These are phyloP conservation scores for Cephalopterus ornatus DNA, from an alignment of 2,113 vertebrate genomes.

Conservation along the genomic window DNA sequence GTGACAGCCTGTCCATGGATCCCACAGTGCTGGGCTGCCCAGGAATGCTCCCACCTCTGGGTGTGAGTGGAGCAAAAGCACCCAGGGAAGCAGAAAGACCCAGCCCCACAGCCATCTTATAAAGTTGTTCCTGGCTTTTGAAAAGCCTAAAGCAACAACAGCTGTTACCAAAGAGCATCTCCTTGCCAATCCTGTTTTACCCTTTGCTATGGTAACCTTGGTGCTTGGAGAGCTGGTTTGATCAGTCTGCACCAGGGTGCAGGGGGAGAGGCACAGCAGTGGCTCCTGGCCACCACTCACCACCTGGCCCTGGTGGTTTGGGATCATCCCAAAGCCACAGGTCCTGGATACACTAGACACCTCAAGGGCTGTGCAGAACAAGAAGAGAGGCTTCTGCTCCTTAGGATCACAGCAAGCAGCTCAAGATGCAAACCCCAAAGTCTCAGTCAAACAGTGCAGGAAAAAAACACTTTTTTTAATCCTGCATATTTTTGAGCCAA, in stretches of 20 bases:
- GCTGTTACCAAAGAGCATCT: background rate
- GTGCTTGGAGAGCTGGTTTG: background rate
- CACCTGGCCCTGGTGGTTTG: background rate
- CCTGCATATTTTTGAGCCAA: background rate
- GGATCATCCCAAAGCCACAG: background rate
- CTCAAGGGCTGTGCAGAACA: background rate
- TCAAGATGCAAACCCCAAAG: background rate
- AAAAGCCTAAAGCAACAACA: background rate
- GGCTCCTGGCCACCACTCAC: accelerated
- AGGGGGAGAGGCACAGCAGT: too few species aligned
- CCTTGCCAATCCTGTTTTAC: background rate
- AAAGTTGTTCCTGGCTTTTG: background rate
- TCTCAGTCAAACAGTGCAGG: background rate
- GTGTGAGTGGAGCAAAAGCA: too few species aligned
- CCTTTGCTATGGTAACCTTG: accelerated
- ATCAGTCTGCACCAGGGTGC: background rate
- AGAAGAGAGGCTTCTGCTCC: background rate
- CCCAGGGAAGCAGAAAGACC: too few species aligned
- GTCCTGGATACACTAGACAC: background rate
- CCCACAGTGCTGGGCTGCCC: background rate
- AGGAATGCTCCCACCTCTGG: background rate
- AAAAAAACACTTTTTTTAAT: accelerated
- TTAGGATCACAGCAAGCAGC: background rate
- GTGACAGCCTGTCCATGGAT: too few species aligned
- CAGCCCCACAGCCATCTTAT: background rate